phyloP scores from a whole-genome alignment of 2,888 invertebrate genomes.

The Cyclophora punctaria region DNA sequence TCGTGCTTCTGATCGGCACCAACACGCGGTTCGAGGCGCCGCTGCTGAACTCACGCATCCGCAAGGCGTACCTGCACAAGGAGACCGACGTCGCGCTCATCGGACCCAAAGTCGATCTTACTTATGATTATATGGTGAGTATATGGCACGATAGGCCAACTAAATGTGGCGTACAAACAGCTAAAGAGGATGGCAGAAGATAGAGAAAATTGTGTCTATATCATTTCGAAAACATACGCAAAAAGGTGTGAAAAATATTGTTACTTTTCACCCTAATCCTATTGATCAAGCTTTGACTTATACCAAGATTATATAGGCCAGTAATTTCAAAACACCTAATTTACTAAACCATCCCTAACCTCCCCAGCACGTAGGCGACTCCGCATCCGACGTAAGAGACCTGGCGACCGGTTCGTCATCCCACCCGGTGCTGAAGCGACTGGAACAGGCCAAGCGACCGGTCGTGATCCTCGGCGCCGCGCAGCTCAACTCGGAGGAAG shows the following conservation, averaged over 20 bases:
- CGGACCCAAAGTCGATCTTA: constrained; percentile 93
- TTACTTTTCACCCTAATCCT: too few species aligned
- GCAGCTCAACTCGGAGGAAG: constrained; percentile 85
- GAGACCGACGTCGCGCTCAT: constrained; percentile 90
- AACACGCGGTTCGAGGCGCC: constrained; percentile 99
- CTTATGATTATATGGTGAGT: constrained; percentile 88
- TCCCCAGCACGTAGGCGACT: constrained; percentile 86
- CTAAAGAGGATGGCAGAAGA: too few species aligned
- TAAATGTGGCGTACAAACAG: too few species aligned
- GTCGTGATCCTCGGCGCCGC: constrained; percentile 94
- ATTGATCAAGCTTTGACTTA: too few species aligned
- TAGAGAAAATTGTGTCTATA: too few species aligned
- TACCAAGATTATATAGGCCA: too few species aligned
- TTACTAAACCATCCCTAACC: too few species aligned
- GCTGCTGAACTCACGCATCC: constrained; percentile 93
- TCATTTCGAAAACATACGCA: too few species aligned
- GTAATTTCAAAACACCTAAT: too few species aligned
- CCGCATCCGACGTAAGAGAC: constrained; percentile 81
- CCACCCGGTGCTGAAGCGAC: constrained; percentile 62
- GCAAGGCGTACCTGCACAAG: constrained; percentile 96
- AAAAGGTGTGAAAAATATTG: too few species aligned
- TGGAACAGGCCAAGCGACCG: constrained; percentile 90
- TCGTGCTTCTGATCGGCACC: constrained; percentile 93
- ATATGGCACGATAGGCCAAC: not conserved
- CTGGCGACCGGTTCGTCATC: constrained; percentile 82